Evolutionary conservation across 2,797 vertebrate species (phyloP).

Genomic region (Corythornis leucogaster): DNA sequence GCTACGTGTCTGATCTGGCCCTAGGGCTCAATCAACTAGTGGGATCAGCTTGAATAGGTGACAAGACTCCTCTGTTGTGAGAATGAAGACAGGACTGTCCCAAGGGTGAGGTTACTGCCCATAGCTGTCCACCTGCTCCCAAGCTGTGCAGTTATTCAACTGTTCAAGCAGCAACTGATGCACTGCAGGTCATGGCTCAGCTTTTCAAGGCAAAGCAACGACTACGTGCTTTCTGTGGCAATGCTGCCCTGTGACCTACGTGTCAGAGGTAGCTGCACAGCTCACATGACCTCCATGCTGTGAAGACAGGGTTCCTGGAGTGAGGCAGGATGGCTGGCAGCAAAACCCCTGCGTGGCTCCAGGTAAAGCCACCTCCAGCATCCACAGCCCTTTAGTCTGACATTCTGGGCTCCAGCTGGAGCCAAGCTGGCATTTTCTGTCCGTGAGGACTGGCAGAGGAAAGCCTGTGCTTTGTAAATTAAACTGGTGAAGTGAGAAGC

Average conservation of each 20-base stretch:
- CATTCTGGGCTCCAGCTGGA: background rate
- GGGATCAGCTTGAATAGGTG: background rate
- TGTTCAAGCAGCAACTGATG: background rate
- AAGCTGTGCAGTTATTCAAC: too few relatives aligned
- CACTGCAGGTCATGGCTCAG: background rate
- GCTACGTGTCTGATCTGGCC: background rate
- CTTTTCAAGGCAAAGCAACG: background rate
- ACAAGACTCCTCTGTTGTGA: background rate
- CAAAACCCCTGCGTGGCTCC: background rate
- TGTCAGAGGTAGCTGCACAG: background rate
- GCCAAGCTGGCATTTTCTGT: background rate
- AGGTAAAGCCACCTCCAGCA: background rate
- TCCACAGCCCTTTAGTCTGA: background rate
- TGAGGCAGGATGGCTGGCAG: background rate
- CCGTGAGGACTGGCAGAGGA: background rate
- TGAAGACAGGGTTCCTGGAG: background rate
- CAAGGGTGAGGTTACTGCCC: background rate
- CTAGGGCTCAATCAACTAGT: rapidly evolving
- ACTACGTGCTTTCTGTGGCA: background rate
- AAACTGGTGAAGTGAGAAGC: background rate
- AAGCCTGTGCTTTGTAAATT: background rate
- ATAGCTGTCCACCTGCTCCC: background rate
- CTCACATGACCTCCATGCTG: background rate
- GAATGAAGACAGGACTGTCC: background rate
- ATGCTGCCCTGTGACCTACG: rapidly evolving